Conservation (phyloP, 2,888 invertebrate genomes). For the Suillia variegata region DNA sequence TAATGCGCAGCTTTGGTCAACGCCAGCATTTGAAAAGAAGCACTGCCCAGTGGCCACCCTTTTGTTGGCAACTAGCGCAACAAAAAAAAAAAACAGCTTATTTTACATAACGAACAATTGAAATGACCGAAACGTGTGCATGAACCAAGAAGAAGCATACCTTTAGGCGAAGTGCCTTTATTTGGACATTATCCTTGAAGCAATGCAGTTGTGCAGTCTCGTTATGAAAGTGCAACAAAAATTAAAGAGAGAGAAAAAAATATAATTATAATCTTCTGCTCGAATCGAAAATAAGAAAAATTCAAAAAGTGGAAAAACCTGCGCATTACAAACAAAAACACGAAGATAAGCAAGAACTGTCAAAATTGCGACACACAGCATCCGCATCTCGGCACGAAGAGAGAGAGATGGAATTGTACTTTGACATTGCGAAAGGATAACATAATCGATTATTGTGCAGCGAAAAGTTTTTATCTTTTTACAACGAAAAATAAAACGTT, state of each 20-base stretch:
- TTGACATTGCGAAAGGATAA: neutral
- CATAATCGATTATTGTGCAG: neutral
- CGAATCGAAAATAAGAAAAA: neutral
- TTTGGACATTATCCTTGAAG: conserved; percentile 27
- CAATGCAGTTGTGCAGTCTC: conserved; percentile 27
- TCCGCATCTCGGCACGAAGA: conserved; percentile 3
- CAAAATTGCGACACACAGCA: neutral
- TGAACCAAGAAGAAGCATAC: conserved; percentile 16
- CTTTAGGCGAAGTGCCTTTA: conserved; percentile 6
- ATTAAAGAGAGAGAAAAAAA: conserved; percentile 10
- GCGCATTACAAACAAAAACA: neutral
- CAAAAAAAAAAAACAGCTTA: too few species aligned
- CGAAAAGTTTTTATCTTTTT: neutral
- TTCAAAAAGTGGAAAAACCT: neutral
- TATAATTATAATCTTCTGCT: too few species aligned
- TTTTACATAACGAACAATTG: neutral
- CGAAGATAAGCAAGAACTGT: neutral
- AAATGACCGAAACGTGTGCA: conserved; percentile 17
- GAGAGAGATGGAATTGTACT: neutral
- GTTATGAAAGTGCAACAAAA: neutral
- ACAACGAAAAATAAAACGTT: neutral
- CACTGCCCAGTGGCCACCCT: too few species aligned
- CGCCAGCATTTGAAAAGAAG: too few species aligned
- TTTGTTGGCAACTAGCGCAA: too few species aligned
- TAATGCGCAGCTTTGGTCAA: too few species aligned